Evolutionary conservation across 1,140 invertebrate genomes (phyloP), one percentile per base, ranked within the genome.

Genomic region (Philaenus spumarius): DNA sequence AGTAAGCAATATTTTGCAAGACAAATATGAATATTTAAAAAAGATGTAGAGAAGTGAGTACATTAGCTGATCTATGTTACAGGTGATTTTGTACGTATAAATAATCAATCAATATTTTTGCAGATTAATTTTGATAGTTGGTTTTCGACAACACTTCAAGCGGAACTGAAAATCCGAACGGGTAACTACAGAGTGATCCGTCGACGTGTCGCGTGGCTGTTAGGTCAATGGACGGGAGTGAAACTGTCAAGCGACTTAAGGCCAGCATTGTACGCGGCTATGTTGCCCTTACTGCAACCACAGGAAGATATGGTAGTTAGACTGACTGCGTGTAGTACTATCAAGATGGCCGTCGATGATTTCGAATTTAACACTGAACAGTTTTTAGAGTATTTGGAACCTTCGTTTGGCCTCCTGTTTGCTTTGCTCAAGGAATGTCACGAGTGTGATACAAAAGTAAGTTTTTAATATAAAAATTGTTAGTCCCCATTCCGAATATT

Each of bases 381-480:
- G 67, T 95, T 97, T 69, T 78, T 84, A 53, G 84, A 89, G 11
- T 96, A 85, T 73, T 79, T 95, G 37, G 83, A 89, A 26, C 76
- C 83, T 15, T 77, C 82, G 2, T 93, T 95, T 69, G 78, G 80
- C 48, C 77, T 88, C 40, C 75, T 97, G 2, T 95, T 95, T 75
- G 75, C 82, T 56, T 77, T 97, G 45, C 75, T 97, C 45, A 89
- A 90, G 69, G 89, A 95, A 74, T 89, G 89, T 0, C 79, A 83
- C 63, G 92, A 96, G 75, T 95, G 90, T 78, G 93, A 97, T 73
- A 94, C 90, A 2, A 97, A 96, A 76, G 86, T 89, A 78, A 34
- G 30, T 55, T 62, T 55, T 61, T 60, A 62, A 52, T 62, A 56
- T 39, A 23, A 50, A 19, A 51, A 43, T 48, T 17, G 56, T 1